These are phyloP conservation scores for Colius striatus DNA, from an alignment of 2,113 vertebrate genomes.

Conservation along the genomic window DNA sequence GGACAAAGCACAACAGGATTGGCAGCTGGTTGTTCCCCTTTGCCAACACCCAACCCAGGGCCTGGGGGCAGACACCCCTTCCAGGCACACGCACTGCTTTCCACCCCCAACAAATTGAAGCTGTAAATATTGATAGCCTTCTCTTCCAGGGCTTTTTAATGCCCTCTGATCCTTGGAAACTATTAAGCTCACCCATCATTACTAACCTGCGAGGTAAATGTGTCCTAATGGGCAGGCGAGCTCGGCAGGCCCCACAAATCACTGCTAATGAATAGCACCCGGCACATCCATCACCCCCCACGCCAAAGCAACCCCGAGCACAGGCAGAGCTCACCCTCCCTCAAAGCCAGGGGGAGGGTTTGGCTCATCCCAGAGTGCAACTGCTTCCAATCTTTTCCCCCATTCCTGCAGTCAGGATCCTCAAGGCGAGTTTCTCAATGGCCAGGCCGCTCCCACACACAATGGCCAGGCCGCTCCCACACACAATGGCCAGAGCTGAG, in stretches of 20 bases:
- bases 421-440: background rate
- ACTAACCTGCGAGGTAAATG: slow-evolving; percentile 68
- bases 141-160: slow-evolving; percentile 41
- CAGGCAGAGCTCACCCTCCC: background rate
- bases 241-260: slow-evolving; percentile 49
- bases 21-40: fast-evolving
- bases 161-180: slow-evolving; percentile 60
- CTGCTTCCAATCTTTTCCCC: slow-evolving; percentile 42
- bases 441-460: slow-evolving; percentile 48
- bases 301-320: slow-evolving; percentile 53
- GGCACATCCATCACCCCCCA: slow-evolving; percentile 34
- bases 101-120: slow-evolving; percentile 10
- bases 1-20: fast-evolving
- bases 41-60: background rate
- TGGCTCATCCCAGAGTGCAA: background rate
- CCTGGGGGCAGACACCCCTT: background rate
- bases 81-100: background rate
- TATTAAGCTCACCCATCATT: slow-evolving; percentile 65
- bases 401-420: slow-evolving; percentile 12
- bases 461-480: slow-evolving; percentile 44
- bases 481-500: slow-evolving; percentile 36
- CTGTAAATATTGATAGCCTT: slow-evolving; percentile 44
- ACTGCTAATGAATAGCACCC: slow-evolving; percentile 65
- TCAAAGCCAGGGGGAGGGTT: background rate
- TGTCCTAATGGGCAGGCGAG: slow-evolving; percentile 59